Evolutionary conservation across 2,888 invertebrate genomes (phyloP).

Genomic region (Anticlea derivata): DNA sequence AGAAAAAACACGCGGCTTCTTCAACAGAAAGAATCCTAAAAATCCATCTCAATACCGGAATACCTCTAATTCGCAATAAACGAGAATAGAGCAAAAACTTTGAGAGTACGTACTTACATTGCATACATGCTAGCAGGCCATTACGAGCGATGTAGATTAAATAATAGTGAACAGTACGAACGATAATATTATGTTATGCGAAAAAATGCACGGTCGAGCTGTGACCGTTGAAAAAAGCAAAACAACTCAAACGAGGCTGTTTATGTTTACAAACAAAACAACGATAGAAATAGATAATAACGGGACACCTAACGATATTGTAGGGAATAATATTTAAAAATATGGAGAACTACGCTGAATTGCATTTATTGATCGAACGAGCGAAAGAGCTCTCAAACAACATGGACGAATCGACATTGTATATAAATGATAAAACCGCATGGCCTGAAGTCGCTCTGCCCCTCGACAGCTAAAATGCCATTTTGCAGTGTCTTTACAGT

Average conservation of each 20-base stretch:
- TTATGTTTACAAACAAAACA: constrained; percentile 26
- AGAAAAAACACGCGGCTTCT: constrained; percentile 8
- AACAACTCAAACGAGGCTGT: constrained; percentile 14
- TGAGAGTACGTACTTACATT: not conserved
- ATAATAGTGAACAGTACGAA: constrained; percentile 5
- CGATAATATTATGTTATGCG: not conserved
- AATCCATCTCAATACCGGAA: constrained; percentile 38
- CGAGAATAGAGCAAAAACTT: constrained; percentile 14
- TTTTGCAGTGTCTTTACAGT: no score
- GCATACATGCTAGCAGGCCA: not conserved
- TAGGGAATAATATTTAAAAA: not conserved
- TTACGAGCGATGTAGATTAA: not conserved
- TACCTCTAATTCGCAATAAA: constrained; percentile 28
- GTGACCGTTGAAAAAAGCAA: constrained; percentile 10
- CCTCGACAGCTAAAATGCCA: no score
- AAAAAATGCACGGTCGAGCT: constrained; percentile 18
- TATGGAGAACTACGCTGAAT: no score
- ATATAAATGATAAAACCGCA: no score
- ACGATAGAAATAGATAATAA: constrained; percentile 12
- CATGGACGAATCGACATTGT: no score
- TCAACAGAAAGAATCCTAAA: constrained; percentile 37
- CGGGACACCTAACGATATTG: not conserved
- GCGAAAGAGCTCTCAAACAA: no score
- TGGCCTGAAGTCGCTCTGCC: no score
- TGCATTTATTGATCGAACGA: no score